Base-by-base conservation (phyloP, 1,140 invertebrate species). In the Heliconius hewitsoni region DNA sequence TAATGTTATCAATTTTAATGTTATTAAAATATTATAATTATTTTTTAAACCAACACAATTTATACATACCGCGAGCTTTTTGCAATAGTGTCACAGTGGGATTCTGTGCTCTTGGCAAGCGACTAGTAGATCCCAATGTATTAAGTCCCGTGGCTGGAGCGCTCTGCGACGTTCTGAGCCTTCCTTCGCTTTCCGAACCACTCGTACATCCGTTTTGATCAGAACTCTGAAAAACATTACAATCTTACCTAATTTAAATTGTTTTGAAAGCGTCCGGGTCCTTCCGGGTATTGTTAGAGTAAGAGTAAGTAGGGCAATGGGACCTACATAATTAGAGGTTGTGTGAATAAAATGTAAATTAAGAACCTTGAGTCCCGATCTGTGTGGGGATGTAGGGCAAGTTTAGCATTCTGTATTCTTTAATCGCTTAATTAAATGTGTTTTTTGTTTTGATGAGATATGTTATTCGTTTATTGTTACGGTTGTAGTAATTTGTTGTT, bases 61-160 rank as follows among this genome's bases (percentile, higher is more conserved):
- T 19, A 50, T 66, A 76, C 60, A 71, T 95, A 98, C 98, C 98
- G 97, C 98, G 95, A 70, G 97, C 97, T 95, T 98, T 98, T 93
- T 98, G 97, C 73, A 98, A 95, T 72, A 98, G 93, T 3, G 97
- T 98, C 82, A 98, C 97, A 6, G 97, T 98, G 8, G 98, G 97
- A 95, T 98, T 98, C 94, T 98, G 98, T 42, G 97, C 97, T 87
- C 96, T 95, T 11, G 98, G 98, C 83, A 98, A 84, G 3, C 89
- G 86, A 80, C 86, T 90, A 46, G 79, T 76, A 37, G 91, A 93
- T 23, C 95, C 95, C 76, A 96, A 91, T 2, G 95, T 94, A 86
- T 95, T 95, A 82, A 97, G 94, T 34, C 96, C 96, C 39, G 96
- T 95, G 60, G 95, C 92, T 1, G 96, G 96, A 0, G 96, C 96